phyloP scores from a whole-genome alignment of 2,888 invertebrate genomes.

The Unio delphinus region DNA sequence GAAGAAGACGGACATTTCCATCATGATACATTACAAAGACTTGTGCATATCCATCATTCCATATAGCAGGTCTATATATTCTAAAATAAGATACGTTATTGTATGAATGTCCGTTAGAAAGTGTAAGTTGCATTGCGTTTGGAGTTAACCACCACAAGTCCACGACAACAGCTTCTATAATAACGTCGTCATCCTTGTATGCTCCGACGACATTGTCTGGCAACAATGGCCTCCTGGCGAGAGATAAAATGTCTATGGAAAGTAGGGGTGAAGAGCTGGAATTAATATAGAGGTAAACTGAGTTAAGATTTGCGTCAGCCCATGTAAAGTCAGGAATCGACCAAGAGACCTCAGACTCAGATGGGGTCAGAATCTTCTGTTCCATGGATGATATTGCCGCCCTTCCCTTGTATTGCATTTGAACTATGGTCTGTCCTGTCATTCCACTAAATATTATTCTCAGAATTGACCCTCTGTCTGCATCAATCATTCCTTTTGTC shows the following conservation, averaged over 20 bases:
- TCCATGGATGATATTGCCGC: conserved; percentile 11
- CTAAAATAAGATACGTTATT: conserved; percentile 4
- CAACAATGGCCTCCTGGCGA: conserved; percentile 5
- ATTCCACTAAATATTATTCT: conserved; percentile 33
- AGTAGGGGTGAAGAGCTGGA: neutral
- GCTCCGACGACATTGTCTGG: conserved; percentile 3
- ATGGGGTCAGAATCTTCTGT: conserved; percentile 19
- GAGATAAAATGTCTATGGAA: neutral
- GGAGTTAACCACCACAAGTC: conserved; percentile 13
- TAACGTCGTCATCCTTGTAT: conserved; percentile 9
- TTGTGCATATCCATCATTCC: conserved; percentile 4
- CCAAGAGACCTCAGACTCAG: conserved; percentile 26
- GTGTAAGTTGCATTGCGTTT: neutral
- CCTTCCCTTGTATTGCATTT: conserved; percentile 31
- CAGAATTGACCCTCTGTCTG: conserved; percentile 47
- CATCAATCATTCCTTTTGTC: conserved; percentile 45
- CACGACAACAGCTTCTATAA: conserved; percentile 7
- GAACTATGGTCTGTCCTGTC: conserved; percentile 15
- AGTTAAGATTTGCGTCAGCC: conserved; percentile 27
- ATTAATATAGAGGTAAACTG: too few relatives aligned
- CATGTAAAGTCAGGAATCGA: conserved; percentile 47
- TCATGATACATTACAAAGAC: conserved; percentile 10
- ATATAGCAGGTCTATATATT: conserved; percentile 4
- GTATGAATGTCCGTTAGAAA: neutral
- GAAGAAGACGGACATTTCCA: conserved; percentile 8